Evolutionary conservation across 1,140 invertebrate genomes (phyloP).

Genomic region (Sinella curviseta): DNA sequence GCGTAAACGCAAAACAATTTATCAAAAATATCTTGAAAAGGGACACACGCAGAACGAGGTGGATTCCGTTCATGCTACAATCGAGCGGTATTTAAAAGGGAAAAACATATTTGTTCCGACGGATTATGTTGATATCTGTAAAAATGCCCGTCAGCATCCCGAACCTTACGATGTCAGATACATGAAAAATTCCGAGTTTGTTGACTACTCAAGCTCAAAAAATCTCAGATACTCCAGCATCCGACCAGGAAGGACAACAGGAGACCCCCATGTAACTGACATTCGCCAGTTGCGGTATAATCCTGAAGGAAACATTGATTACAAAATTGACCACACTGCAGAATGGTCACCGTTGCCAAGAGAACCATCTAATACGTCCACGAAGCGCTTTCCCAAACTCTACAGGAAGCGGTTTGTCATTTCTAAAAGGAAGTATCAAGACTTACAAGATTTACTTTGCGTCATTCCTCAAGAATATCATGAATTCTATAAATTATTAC

Average conservation of each 20-base stretch:
- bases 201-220: background rate
- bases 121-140: background rate
- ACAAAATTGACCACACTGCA: background rate
- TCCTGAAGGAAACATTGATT: background rate
- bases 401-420: too few species aligned
- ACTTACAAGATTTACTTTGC: too few species aligned
- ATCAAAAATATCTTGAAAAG: too few species aligned
- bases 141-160: background rate
- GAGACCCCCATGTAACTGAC: background rate
- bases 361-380: too few species aligned
- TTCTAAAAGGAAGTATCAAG: too few species aligned
- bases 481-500: too few species aligned
- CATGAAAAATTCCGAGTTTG: background rate
- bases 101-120: background rate
- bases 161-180: background rate
- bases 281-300: background rate
- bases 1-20: too few species aligned
- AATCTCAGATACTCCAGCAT: too few species aligned
- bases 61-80: background rate
- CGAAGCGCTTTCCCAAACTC: too few species aligned
- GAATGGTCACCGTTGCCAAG: background rate
- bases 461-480: too few species aligned
- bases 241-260: background rate
- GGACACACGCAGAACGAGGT: background rate
- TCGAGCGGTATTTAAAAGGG: background rate